A percentile compares a stretch with the other conserved stretches of the same genome.
These are phyloP conservation scores for Harlomillsia oculata DNA, from an alignment of 1,140 invertebrate genomes.

Conservation along the genomic window DNA sequence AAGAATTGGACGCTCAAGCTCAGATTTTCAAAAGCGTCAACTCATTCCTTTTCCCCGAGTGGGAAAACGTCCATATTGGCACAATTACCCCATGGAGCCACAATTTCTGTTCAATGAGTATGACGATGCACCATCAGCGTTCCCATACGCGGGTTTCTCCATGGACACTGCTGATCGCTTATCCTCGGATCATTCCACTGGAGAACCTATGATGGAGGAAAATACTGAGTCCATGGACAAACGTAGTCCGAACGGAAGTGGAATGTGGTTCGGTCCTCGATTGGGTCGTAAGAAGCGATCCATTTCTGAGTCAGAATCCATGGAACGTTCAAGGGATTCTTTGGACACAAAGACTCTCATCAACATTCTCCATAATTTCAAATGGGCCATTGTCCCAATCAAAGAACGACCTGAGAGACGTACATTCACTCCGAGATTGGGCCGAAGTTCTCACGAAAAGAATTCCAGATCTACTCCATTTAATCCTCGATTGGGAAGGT, in stretches of 20 bases:
- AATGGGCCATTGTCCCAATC: slow-evolving; percentile 35
- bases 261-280: slow-evolving; percentile 36
- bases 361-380: slow-evolving; percentile 34
- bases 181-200: background rate
- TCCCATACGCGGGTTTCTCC: background rate
- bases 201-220: background rate
- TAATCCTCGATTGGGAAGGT: slow-evolving; percentile 23
- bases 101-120: slow-evolving; percentile 25
- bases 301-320: background rate
- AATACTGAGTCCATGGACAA: slow-evolving; percentile 2
- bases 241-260: slow-evolving; percentile 21
- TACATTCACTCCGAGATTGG: slow-evolving; percentile 28
- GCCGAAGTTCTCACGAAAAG: slow-evolving; percentile 27
- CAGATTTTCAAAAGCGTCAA: slow-evolving; percentile 21
- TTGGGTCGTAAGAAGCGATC: slow-evolving; percentile 31
- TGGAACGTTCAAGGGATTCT: background rate
- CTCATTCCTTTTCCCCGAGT: slow-evolving; percentile 35
- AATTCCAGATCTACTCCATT: slow-evolving; percentile 17
- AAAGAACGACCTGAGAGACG: slow-evolving; percentile 23
- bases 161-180: background rate
- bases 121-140: slow-evolving; percentile 20
- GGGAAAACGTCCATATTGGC: slow-evolving; percentile 29
- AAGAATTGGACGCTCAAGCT: slow-evolving; percentile 26
- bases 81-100: slow-evolving; percentile 16
- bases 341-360: slow-evolving; percentile 28